These are phyloP conservation scores for Hydropotes inermis DNA, from an alignment of 2,113 vertebrate genomes.

Conservation along the genomic window DNA sequence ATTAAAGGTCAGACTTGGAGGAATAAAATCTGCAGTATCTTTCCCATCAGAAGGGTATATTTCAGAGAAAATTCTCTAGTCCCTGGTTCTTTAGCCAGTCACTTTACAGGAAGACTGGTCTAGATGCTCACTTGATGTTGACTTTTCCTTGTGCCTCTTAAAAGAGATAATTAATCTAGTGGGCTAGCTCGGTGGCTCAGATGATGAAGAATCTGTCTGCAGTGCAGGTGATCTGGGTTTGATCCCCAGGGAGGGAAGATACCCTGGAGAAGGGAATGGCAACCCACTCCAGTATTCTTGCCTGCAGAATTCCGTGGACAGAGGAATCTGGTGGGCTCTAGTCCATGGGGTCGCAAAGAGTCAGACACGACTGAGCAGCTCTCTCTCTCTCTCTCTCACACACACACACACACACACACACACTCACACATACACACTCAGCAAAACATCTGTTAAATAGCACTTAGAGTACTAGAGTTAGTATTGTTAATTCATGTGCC, in stretches of 20 bases:
- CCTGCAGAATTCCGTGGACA: not conserved
- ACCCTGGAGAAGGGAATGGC: not conserved
- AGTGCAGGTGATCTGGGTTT: not conserved
- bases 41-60: not conserved
- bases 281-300: not conserved
- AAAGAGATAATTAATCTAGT: not conserved
- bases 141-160: conserved; percentile 21
- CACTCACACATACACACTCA: not conserved
- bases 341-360: not conserved
- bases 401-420: not conserved
- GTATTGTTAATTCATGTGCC: not conserved
- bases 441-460: conserved; percentile 1
- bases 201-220: not conserved
- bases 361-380: not conserved
- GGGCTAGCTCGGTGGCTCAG: not conserved
- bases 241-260: not conserved
- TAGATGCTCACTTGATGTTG: not conserved
- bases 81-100: not conserved
- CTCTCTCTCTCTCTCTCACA: too few species aligned
- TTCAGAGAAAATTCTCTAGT: not conserved
- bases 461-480: conserved; percentile 4
- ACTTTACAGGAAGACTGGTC: not conserved
- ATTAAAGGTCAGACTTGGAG: not conserved
- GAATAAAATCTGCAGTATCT: not conserved
- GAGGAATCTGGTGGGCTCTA: not conserved